A percentile compares a stretch with the other conserved stretches of the same genome.
These are phyloP conservation scores for Hydrocynus forskahlii DNA, from an alignment of 2,797 vertebrate genomes.

Conservation along the genomic window DNA sequence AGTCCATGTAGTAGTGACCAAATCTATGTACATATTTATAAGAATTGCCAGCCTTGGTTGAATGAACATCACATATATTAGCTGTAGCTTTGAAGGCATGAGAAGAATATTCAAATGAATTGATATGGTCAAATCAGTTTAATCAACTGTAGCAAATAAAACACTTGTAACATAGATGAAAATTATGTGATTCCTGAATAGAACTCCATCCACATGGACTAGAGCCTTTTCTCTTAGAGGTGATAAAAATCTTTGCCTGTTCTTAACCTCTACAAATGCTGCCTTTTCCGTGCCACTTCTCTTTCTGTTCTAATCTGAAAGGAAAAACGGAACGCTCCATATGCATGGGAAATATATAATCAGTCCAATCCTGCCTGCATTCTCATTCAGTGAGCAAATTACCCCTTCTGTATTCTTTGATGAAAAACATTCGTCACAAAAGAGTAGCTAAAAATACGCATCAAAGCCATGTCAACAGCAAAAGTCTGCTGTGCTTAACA, in stretches of 20 bases:
- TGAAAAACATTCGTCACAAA: conserved; percentile 10
- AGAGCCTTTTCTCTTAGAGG: conserved; percentile 10
- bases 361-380: conserved; percentile 6
- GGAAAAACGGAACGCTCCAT: neutral
- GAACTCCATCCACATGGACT: neutral
- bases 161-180: neutral
- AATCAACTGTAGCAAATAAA: neutral
- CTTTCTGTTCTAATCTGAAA: conserved; percentile 23
- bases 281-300: neutral
- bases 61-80: neutral
- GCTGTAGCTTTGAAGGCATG: neutral
- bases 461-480: conserved; percentile 1
- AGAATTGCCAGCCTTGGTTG: neutral
- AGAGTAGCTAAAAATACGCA: conserved; percentile 26
- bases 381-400: conserved; percentile 19
- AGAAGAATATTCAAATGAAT: neutral
- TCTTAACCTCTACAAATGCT: neutral
- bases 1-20: neutral
- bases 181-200: neutral
- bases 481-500: neutral
- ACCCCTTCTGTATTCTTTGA: neutral
- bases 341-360: conserved; percentile 18
- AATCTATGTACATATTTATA: neutral
- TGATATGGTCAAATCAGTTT: neutral
- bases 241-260: conserved; percentile 23